These are phyloP conservation scores for Crypturellus tataupa DNA, from an alignment of 2,797 vertebrate genomes.

Conservation along the genomic window DNA sequence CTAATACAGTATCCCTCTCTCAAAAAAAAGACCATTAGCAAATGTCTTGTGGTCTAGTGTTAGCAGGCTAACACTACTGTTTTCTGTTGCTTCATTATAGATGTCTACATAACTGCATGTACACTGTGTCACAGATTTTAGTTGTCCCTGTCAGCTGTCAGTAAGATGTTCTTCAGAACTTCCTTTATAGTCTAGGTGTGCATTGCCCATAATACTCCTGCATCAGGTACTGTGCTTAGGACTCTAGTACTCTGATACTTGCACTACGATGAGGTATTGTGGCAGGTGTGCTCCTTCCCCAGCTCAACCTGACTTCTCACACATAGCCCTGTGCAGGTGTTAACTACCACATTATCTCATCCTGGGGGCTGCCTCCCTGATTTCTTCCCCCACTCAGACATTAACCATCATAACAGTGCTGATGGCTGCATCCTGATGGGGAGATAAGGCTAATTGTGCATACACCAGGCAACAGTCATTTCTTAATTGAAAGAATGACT, in stretches of 20 bases:
- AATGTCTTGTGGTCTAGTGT: neutral
- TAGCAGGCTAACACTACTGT: neutral
- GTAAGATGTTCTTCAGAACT: neutral
- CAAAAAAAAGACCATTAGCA: neutral
- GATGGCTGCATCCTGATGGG: too few species aligned
- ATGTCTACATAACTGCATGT: neutral
- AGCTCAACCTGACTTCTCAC: too few species aligned
- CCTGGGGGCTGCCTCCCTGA: too few species aligned
- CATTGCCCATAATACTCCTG: rapidly evolving
- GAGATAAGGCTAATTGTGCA: too few species aligned
- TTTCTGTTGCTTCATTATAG: neutral
- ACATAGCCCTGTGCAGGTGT: too few species aligned
- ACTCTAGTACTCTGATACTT: rapidly evolving
- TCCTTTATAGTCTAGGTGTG: neutral
- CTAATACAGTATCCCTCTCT: neutral
- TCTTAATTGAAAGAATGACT: too few species aligned
- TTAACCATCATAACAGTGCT: too few species aligned
- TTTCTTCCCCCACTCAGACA: too few species aligned
- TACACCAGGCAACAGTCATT: too few species aligned
- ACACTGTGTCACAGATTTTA: neutral
- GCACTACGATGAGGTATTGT: neutral
- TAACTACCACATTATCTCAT: too few species aligned
- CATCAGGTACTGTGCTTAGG: rapidly evolving
- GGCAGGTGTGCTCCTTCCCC: neutral
- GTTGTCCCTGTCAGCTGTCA: neutral